Conservation (phyloP, 2,113 vertebrate species). For the Mus pahari region DNA sequence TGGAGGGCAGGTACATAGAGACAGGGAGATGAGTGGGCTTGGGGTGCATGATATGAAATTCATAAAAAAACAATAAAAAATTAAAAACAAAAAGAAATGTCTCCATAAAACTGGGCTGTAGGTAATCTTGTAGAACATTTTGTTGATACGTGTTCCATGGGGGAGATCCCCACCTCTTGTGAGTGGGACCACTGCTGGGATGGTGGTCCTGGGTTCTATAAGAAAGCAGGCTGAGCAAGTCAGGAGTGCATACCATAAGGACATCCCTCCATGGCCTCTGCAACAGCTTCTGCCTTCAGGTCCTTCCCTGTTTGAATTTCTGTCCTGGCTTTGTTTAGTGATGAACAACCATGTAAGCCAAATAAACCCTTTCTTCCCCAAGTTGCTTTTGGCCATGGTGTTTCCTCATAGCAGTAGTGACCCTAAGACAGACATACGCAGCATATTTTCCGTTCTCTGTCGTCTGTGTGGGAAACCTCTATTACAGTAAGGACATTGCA, state of each 20-base stretch:
- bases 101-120: background rate
- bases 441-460: background rate
- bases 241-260: background rate
- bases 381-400: background rate
- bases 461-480: constrained; percentile 52
- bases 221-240: background rate
- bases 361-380: background rate
- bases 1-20: background rate
- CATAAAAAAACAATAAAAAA: background rate
- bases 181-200: background rate
- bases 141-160: background rate
- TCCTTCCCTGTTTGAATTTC: background rate
- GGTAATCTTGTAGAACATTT: background rate
- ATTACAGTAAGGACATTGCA: constrained; percentile 14
- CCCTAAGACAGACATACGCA: background rate
- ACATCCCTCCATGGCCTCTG: background rate
- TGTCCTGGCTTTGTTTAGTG: background rate
- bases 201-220: background rate
- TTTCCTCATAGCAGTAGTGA: background rate
- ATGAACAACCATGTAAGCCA: background rate
- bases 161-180: too few species aligned
- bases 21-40: background rate
- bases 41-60: background rate
- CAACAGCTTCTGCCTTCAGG: background rate
- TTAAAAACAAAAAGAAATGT: background rate